Evolutionary conservation across 1,140 invertebrate species (phyloP), one percentile per base, ranked within the genome.

Genomic region (Drosophila kurseongensis): DNA sequence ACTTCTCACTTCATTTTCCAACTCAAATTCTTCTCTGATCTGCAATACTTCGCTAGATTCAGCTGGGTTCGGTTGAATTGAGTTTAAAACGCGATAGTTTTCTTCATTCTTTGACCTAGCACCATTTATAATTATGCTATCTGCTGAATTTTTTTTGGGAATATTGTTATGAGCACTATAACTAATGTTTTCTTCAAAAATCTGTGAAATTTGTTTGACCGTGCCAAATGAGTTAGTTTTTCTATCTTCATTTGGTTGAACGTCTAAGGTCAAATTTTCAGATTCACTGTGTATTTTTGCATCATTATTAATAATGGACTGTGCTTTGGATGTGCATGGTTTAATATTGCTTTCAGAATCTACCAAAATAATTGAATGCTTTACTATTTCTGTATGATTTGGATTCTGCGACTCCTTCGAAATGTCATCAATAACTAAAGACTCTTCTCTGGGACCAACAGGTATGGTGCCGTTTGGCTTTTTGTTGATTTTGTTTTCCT

Each of bases 161-260:
- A 18, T 1, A 16, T 3, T 36, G 18, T 29, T 68, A 8, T 32
- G 18, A 38, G n/a, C 32, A 40, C 60, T 66, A 38, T 16, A 59
- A 27, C 60, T 66, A 9, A 68, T 68, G 61, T 68, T 68, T 13
- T 68, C 65, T 38, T 68, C 65, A 13, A 68, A 68, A n/a, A 68
- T 68, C 47, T 68, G 60, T n/a, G 65, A 68, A 66, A 68, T 68
- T 18, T 68, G 65, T 23, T 66, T 68, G 2, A 68, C 65, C 3
- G 65, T 68, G 29, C 65, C 65, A 38, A 68, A 68, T 0, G 65
- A 68, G n/a, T 68, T 68, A 2, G 60, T 68, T 68, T 68, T 65
- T 18, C 47, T 50, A 7, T 67, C 63, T 16, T 62, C 55, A 14
- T 23, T 42, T n/a, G 32, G 36, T 7, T 14, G 35, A 16, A 7